phyloP scores from a whole-genome alignment of 2,797 vertebrate genomes.

The Huso huso region DNA sequence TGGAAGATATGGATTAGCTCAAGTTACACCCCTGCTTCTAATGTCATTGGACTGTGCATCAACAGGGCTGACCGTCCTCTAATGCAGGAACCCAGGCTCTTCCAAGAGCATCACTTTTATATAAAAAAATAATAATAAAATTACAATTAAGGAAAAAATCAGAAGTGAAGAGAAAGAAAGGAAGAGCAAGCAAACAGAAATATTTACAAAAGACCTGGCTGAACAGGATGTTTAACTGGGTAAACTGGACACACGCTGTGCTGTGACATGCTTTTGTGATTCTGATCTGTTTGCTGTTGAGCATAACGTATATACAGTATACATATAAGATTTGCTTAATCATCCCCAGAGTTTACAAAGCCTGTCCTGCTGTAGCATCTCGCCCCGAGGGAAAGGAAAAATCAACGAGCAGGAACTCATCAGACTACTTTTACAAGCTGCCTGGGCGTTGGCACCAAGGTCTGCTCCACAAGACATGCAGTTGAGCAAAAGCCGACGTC shows the following conservation, averaged over 20 bases:
- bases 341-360: not conserved
- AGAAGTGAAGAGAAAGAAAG: not conserved
- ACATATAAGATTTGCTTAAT: not conserved
- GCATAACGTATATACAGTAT: not conserved
- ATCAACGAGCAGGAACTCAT: not conserved
- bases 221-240: not conserved
- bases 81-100: too few species aligned
- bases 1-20: too few species aligned
- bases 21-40: too few species aligned
- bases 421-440: not conserved
- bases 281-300: not conserved
- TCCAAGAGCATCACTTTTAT: too few species aligned
- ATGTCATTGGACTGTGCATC: too few species aligned
- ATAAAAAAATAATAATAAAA: too few species aligned
- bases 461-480: not conserved
- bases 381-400: not conserved
- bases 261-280: too few species aligned
- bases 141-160: too few species aligned
- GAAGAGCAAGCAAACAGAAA: not conserved
- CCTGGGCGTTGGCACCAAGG: not conserved
- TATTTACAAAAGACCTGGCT: not conserved
- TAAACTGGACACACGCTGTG: too few species aligned
- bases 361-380: constrained; percentile 1
- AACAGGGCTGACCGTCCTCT: too few species aligned
- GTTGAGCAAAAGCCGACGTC: not conserved